Conservation (phyloP, 2,888 invertebrate species). For the Volucella zonaria region DNA sequence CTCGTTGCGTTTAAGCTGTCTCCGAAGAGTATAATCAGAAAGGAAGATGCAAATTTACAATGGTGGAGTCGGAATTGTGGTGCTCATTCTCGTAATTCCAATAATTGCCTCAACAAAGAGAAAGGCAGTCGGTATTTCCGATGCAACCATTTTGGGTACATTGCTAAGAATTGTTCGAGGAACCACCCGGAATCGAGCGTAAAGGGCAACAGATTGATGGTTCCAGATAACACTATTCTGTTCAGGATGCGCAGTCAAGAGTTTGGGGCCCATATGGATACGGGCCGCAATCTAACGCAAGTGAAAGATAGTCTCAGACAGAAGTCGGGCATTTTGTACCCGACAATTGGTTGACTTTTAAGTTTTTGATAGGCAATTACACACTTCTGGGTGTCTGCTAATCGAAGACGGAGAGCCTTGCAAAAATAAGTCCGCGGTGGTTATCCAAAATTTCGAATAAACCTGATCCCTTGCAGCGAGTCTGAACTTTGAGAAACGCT, state of each 20-base stretch:
- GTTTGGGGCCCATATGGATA: too few relatives aligned
- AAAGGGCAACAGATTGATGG: slow-evolving; percentile 26
- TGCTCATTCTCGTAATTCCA: slow-evolving; percentile 18
- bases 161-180: slow-evolving; percentile 35
- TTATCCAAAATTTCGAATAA: slow-evolving; percentile 21
- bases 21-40: slow-evolving; percentile 8
- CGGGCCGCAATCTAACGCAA: slow-evolving; percentile 32
- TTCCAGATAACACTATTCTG: slow-evolving; percentile 29
- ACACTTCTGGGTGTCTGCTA: slow-evolving; percentile 15
- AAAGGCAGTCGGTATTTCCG: slow-evolving; percentile 45
- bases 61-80: slow-evolving; percentile 30
- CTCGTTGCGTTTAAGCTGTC: neutral
- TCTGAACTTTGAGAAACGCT: neutral
- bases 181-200: slow-evolving; percentile 3
- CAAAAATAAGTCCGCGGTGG: slow-evolving; percentile 11
- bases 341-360: slow-evolving; percentile 39
- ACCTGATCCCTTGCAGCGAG: slow-evolving; percentile 11
- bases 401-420: slow-evolving; percentile 26
- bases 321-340: slow-evolving; percentile 33
- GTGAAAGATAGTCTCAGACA: slow-evolving; percentile 12
- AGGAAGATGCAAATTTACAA: neutral
- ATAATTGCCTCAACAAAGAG: slow-evolving; percentile 13
- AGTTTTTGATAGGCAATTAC: slow-evolving; percentile 38
- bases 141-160: slow-evolving; percentile 46
- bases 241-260: slow-evolving; percentile 21